Percentiles rank a stretch among this genome's conserved stretches.
Evolutionary conservation across 2,888 invertebrate genomes (phyloP).

Genomic region (Boloria euphrosyne): DNA sequence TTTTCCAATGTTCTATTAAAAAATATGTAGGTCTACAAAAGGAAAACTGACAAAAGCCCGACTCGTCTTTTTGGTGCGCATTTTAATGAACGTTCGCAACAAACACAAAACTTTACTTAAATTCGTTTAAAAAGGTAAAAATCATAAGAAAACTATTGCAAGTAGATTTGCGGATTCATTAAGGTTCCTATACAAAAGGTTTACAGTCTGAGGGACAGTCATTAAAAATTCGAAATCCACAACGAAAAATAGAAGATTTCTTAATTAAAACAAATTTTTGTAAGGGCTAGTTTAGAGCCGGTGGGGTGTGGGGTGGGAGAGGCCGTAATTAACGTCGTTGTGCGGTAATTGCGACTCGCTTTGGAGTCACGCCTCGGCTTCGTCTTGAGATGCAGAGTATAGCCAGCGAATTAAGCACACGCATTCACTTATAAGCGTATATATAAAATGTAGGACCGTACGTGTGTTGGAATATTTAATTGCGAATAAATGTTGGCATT

Average conservation of each 20-base stretch:
- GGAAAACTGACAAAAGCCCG: constrained; percentile 4
- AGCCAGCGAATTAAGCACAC: constrained; percentile 26
- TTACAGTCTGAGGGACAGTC: constrained; percentile 41
- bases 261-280: constrained; percentile 72
- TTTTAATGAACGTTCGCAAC: constrained; percentile 23
- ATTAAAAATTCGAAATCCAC: constrained; percentile 45
- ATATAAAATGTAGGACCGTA: not conserved
- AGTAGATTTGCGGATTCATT: constrained; percentile 36
- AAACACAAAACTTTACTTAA: constrained; percentile 23
- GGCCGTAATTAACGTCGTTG: constrained; percentile 72
- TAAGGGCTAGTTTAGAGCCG: constrained; percentile 69
- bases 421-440: constrained; percentile 11
- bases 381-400: constrained; percentile 27
- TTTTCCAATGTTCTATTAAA: constrained; percentile 2
- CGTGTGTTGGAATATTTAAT: constrained; percentile 13
- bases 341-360: constrained; percentile 72
- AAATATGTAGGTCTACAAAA: constrained; percentile 20
- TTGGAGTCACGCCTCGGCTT: constrained; percentile 44
- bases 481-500: constrained; percentile 14
- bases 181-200: constrained; percentile 36
- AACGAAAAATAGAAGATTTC: constrained; percentile 56
- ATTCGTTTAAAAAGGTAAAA: constrained; percentile 27
- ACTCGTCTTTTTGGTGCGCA: constrained; percentile 11
- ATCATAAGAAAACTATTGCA: constrained; percentile 36
- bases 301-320: constrained; percentile 35